These are phyloP conservation scores for Leptarthrus brevirostris DNA, from an alignment of 2,888 invertebrate species.

Conservation along the genomic window DNA sequence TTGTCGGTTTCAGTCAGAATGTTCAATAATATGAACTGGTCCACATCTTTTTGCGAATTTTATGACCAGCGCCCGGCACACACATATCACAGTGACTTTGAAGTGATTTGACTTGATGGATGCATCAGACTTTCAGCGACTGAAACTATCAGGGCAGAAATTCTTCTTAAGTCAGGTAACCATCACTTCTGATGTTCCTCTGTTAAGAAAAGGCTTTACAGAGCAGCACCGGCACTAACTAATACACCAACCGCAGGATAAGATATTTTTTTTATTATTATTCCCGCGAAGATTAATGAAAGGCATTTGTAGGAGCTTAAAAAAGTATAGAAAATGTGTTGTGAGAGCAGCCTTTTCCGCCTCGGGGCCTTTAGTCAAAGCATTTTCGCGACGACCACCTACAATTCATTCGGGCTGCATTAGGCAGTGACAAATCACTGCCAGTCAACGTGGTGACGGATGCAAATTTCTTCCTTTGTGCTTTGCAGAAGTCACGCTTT, in stretches of 20 bases:
- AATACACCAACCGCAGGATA: too few relatives aligned
- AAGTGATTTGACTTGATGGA: constrained; percentile 47
- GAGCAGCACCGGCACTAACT: too few relatives aligned
- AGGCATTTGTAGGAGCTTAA: constrained; percentile 3
- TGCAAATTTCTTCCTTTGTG: constrained; percentile 51
- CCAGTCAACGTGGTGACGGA: constrained; percentile 50
- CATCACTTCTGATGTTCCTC: constrained; percentile 35
- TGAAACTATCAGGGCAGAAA: constrained; percentile 38
- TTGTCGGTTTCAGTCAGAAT: constrained; percentile 36
- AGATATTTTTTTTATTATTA: neutral
- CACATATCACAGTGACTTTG: constrained; percentile 13
- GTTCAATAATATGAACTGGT: neutral
- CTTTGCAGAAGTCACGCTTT: constrained; percentile 36
- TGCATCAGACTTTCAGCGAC: constrained; percentile 35
- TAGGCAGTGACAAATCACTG: constrained; percentile 51
- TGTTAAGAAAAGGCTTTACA: constrained; percentile 20
- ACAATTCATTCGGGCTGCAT: constrained; percentile 31
- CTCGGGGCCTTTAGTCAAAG: neutral
- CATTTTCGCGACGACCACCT: constrained; percentile 28
- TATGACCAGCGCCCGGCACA: constrained; percentile 8
- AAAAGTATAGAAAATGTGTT: neutral
- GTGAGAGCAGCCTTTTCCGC: constrained; percentile 16
- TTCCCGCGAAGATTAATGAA: neutral
- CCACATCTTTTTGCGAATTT: constrained; percentile 30
- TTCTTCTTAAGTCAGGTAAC: constrained; percentile 41